Evolutionary conservation across 2,113 vertebrate species (phyloP).

Genomic region (Scytalopus superciliaris): DNA sequence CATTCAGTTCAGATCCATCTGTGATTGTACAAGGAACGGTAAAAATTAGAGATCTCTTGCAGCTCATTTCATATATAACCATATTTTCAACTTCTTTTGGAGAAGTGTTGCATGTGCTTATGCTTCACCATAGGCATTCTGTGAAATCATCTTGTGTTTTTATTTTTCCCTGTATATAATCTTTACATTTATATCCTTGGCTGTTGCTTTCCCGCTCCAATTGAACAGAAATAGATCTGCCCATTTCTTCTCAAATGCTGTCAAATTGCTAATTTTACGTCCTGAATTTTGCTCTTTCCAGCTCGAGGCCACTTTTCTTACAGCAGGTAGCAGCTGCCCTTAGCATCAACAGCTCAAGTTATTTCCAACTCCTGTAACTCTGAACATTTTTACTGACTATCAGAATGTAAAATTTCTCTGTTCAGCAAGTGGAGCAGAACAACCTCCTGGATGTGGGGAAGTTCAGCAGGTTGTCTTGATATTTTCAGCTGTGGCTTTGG

Average conservation of each 20-base stretch:
- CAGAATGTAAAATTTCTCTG: background rate
- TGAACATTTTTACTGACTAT: background rate
- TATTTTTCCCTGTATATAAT: background rate
- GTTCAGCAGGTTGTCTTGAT: background rate
- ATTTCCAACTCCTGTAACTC: background rate
- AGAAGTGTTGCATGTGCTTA: background rate
- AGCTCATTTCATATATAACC: background rate
- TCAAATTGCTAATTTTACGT: background rate
- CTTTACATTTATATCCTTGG: background rate
- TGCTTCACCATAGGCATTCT: background rate
- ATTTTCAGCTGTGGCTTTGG: background rate
- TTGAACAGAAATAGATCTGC: background rate
- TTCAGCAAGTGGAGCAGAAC: background rate
- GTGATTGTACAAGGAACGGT: background rate
- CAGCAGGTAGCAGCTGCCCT: background rate
- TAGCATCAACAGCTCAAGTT: background rate
- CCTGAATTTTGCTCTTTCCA: background rate
- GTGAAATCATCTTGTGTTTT: background rate
- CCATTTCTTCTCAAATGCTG: background rate
- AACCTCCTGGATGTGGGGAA: background rate
- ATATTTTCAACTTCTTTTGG: background rate
- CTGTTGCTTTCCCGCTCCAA: background rate
- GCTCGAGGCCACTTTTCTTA: slow-evolving; percentile 10
- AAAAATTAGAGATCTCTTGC: background rate
- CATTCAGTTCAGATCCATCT: background rate